phyloP scores from a whole-genome alignment of 2,888 invertebrate species.

The Ennomos fuscantarius region DNA sequence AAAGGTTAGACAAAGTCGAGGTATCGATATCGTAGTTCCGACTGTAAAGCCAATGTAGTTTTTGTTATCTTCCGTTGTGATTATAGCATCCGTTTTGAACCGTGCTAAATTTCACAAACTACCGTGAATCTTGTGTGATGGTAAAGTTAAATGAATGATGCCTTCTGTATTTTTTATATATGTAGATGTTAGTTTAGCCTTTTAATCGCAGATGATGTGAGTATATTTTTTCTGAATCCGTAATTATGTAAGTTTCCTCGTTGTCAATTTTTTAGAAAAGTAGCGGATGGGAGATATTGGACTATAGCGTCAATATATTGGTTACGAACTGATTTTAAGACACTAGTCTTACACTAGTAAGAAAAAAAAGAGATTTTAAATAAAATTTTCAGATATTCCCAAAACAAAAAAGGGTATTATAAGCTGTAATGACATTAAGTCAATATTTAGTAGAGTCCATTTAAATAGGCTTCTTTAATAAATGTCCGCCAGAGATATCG shows the following conservation, averaged over 20 bases:
- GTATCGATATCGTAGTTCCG: constrained; percentile 81
- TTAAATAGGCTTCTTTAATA: constrained; percentile 52
- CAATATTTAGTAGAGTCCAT: constrained; percentile 43
- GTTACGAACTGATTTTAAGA: no score
- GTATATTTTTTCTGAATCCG: no score
- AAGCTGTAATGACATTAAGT: constrained; percentile 26
- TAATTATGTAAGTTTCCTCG: no score
- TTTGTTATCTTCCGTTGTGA: constrained; percentile 70
- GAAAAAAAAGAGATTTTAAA: no score
- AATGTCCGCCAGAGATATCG: constrained; percentile 49
- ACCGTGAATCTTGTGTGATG: constrained; percentile 36
- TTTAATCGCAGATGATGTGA: no score
- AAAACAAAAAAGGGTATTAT: constrained; percentile 10
- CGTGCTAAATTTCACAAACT: constrained; percentile 27
- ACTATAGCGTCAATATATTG: no score
- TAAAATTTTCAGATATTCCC: background rate
- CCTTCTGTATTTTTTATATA: no score
- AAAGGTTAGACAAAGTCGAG: constrained; percentile 71
- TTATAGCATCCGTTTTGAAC: constrained; percentile 64
- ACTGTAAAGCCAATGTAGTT: constrained; percentile 76
- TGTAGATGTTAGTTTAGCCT: no score
- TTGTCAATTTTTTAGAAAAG: no score
- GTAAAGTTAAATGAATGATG: no score
- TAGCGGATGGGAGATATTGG: no score
- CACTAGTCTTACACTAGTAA: no score